A percentile compares a stretch with the other conserved stretches of the same genome.
Conservation (phyloP, 2,113 vertebrate species). For the Ancistrus triradiatus region DNA sequence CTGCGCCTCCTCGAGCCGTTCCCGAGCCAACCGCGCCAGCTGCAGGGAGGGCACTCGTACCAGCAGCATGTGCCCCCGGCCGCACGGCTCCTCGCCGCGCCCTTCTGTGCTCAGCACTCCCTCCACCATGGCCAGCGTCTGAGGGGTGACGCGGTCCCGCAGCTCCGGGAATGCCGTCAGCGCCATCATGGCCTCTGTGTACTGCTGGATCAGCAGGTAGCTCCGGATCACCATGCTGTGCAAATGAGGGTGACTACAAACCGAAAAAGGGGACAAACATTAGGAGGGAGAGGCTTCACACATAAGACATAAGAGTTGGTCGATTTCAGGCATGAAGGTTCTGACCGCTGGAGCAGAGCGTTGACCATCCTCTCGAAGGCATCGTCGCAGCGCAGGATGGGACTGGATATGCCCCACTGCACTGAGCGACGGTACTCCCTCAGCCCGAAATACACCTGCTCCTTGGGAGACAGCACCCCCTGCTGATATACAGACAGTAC, state of each 20-base stretch:
- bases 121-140: slow-evolving; percentile 92
- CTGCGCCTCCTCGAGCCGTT: slow-evolving; percentile 87
- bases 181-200: slow-evolving; percentile 94
- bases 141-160: slow-evolving; percentile 90
- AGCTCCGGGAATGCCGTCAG: slow-evolving; percentile 84
- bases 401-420: slow-evolving; percentile 93
- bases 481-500: slow-evolving; percentile 63
- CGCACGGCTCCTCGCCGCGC: slow-evolving; percentile 69
- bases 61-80: slow-evolving; percentile 91
- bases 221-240: slow-evolving; percentile 98
- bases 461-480: slow-evolving; percentile 72
- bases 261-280: background rate
- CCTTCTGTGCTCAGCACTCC: slow-evolving; percentile 84
- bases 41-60: slow-evolving; percentile 92
- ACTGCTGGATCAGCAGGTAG: slow-evolving; percentile 98
- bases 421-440: slow-evolving; percentile 91
- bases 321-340: no score
- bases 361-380: slow-evolving; percentile 97
- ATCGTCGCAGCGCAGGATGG: slow-evolving; percentile 91
- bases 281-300: no score
- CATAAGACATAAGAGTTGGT: no score
- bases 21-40: slow-evolving; percentile 91
- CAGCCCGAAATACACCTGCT: slow-evolving; percentile 89
- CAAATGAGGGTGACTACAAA: slow-evolving; percentile 83
- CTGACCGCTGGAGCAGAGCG: slow-evolving; percentile 87